Base-by-base conservation (phyloP, 1,140 invertebrate species). In the Archivesica marissinica region DNA sequence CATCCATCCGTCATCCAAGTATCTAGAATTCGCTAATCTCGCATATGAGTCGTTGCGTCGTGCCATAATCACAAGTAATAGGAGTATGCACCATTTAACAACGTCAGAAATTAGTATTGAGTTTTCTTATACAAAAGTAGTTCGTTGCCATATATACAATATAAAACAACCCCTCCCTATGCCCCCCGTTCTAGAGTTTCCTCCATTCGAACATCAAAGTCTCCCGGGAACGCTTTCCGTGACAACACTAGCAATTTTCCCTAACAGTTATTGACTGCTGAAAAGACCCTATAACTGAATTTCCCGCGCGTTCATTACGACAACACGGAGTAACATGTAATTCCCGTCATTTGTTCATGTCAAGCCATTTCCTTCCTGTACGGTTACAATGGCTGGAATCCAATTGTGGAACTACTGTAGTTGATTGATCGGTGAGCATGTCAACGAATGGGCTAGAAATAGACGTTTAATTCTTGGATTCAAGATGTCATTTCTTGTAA, bases 301-400 rank as follows among this genome's bases (percentile, higher is more conserved):
- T 83, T 74, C 39, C 80, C 38, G 30, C 50, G 23, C 47, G 52
- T 83, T 83, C 80, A 75, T 74, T 83, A 83, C 39, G 38, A 59
- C 23, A 47, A 54, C 38, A 44, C 47, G 33, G 28, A 33, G 68
- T 54, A 75, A 83, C 66, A 41, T 83, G 70, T 83, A 83, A 83
- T 83, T 75, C 70, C 80, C 38, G 80, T 75, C 80, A 83, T 83
- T 83, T 83, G 70, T 83, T 83, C 70, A 83, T 75, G 80, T 83
- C 80, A 59, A 74, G 66, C 33, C 70, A 74, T 50, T 74, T 83
- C 68, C 80, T 83, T 83, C 80, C 79, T 81, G 41, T 33, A 52
- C 13, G 20, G 30, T 47, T 68, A 72, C 35, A 81, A 81, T 72
- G 79, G 68, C 54, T 81, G 79, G 44, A 39, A 81, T 56, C 38